Percentiles rank a stretch among this genome's conserved stretches.
Conservation (phyloP, 2,113 vertebrate species). For the Amphiprion percula region DNA sequence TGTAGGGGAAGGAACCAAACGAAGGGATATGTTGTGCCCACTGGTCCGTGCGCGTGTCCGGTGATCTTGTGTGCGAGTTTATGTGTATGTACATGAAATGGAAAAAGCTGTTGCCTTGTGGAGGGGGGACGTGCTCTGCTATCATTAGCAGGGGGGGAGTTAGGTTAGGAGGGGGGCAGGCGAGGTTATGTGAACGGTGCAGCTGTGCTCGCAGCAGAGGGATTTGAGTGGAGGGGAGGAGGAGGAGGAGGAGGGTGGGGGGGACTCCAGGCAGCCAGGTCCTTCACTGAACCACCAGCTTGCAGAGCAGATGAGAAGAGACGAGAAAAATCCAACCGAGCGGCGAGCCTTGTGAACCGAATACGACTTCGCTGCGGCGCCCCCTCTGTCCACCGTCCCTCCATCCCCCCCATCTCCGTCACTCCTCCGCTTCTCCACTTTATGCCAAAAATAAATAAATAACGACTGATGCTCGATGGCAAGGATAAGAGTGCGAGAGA, state of each 20-base stretch:
- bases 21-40: conserved; percentile 74
- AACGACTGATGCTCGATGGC: conserved; percentile 77
- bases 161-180: conserved; percentile 80
- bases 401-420: conserved; percentile 36
- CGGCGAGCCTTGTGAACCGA: conserved; percentile 79
- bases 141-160: conserved; percentile 83
- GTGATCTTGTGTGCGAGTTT: conserved; percentile 34
- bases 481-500: conserved; percentile 76
- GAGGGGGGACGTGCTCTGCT: conserved; percentile 87
- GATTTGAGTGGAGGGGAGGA: conserved; percentile 81
- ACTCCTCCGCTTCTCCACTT: conserved; percentile 68
- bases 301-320: conserved; percentile 62
- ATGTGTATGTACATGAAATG: conserved; percentile 79
- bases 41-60: conserved; percentile 51
- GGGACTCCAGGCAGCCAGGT: conserved; percentile 82
- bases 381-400: conserved; percentile 49
- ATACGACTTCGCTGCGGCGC: conserved; percentile 47
- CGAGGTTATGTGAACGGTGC: conserved; percentile 89
- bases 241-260: conserved; percentile 31
- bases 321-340: conserved; percentile 50
- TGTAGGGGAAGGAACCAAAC: conserved; percentile 64
- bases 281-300: conserved; percentile 83
- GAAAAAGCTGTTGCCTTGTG: conserved; percentile 89
- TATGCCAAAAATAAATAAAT: conserved; percentile 79
- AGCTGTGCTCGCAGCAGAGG: conserved; percentile 85